Conservation (phyloP, 2,797 vertebrate species). For the Scolopax bukidnonensis region DNA sequence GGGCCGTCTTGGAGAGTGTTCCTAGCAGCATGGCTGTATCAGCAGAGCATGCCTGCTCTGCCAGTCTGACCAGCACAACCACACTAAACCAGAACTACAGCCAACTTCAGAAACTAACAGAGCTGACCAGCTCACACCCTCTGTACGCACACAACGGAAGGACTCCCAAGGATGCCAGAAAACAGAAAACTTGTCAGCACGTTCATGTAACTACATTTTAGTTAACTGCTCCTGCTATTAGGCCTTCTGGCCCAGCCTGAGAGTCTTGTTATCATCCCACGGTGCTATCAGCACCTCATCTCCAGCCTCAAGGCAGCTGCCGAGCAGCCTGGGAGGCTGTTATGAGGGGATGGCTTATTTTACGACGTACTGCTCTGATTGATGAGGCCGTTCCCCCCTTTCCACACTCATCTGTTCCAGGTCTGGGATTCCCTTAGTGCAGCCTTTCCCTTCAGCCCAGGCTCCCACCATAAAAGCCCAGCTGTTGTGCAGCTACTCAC, state of each 20-base stretch:
- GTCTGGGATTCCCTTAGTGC: background rate
- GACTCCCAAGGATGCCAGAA: background rate
- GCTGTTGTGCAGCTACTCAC: conserved; percentile 33
- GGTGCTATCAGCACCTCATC: background rate
- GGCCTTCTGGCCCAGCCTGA: background rate
- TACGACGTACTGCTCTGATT: background rate
- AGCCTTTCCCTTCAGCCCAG: background rate
- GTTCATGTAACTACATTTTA: background rate
- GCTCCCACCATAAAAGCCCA: conserved; percentile 27
- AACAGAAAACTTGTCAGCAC: background rate
- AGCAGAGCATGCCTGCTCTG: rapidly evolving
- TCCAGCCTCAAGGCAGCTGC: background rate
- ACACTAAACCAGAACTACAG: background rate
- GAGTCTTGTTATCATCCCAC: background rate
- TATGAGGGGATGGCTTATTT: background rate
- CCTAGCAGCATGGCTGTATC: rapidly evolving
- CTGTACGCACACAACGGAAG: rapidly evolving
- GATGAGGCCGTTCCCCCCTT: background rate
- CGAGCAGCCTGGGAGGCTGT: background rate
- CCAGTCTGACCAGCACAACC: background rate
- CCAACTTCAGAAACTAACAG: background rate
- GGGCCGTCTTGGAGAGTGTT: background rate
- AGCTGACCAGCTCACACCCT: background rate
- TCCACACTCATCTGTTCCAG: background rate
- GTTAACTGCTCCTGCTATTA: background rate